Conservation (phyloP, 2,888 invertebrate species). For the Acanthacorydalis orientalis region DNA sequence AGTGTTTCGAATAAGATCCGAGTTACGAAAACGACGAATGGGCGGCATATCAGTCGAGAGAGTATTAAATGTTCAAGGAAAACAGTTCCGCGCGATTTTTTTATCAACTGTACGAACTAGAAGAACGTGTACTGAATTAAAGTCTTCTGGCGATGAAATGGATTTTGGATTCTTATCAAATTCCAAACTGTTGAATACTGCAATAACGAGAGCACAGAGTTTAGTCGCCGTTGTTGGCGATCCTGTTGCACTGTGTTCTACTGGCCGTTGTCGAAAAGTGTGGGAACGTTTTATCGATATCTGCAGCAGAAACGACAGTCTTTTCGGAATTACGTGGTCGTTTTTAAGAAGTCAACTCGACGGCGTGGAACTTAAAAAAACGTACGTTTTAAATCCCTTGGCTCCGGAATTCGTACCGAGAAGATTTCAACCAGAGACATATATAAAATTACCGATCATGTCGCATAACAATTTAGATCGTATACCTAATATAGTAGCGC, state of each 20-base stretch:
- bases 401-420: slow-evolving; percentile 67
- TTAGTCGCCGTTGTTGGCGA: slow-evolving; percentile 73
- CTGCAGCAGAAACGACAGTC: slow-evolving; percentile 49
- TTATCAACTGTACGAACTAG: slow-evolving; percentile 63
- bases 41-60: slow-evolving; percentile 65
- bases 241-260: slow-evolving; percentile 63
- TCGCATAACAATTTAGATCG: slow-evolving; percentile 6
- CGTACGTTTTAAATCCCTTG: slow-evolving; percentile 48
- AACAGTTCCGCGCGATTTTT: slow-evolving; percentile 70
- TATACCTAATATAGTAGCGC: slow-evolving; percentile 9
- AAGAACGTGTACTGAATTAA: slow-evolving; percentile 38
- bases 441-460: slow-evolving; percentile 20
- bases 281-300: slow-evolving; percentile 66
- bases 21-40: slow-evolving; percentile 54
- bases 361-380: slow-evolving; percentile 56
- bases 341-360: slow-evolving; percentile 49
- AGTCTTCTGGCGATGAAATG: slow-evolving; percentile 32
- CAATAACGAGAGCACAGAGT: slow-evolving; percentile 66
- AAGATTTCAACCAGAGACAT: slow-evolving; percentile 30
- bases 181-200: slow-evolving; percentile 65
- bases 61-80: slow-evolving; percentile 73
- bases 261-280: slow-evolving; percentile 62
- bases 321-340: slow-evolving; percentile 56
- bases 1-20: slow-evolving; percentile 54
- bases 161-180: slow-evolving; percentile 73